Base-by-base conservation (phyloP, 2,113 vertebrate genomes). In the Megaleporinus macrocephalus region DNA sequence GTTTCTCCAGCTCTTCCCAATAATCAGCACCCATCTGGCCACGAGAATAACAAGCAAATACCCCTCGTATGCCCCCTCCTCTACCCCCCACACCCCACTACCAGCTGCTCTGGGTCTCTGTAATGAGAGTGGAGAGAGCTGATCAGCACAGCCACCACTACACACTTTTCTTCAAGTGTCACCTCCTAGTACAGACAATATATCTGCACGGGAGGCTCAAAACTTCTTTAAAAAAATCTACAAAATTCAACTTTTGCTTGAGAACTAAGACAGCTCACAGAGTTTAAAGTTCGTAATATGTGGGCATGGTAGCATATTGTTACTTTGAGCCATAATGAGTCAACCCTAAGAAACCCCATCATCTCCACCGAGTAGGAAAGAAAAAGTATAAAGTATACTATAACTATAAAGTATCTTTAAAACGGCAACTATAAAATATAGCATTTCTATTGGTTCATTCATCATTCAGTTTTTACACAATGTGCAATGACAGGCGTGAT, bases 1-100 rank as follows among this genome's bases (percentile, higher is more conserved):
- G 74, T 86, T 70, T 86, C 82, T 86, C 82, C 76, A 86, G 78
- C 75, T 84, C 82, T 73, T 86, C 71, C 82, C 82, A 86, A 86
- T 86, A 86, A 84, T 86, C 85, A 86, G 85, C 82, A 86, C 82
- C 85, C 85, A 86, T 86, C 85, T 86, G 85, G 82, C 74, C 79
- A 44, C 9, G 82, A 84, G 75, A 84, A 81, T 79, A 84, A 72
- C 78, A 86, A 74, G 73, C 85, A 83, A 83, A 83, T 84, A 78
- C 79, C 62, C 72, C 66, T 47, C 59, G 30, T 83, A 79, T 76
- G 73, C 69, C 55, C 62, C n/a, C 69, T n/a, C 41, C 74, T 57
- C 82, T 29, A 53, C 82, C 76, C 26, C 26, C 76, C 22, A 16
- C 70, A 72, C 62, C 79, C 75, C 74, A 78, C 66, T 62, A 79